Base-by-base conservation (phyloP, 2,888 invertebrate genomes). In the Dryadula phaetusa region DNA sequence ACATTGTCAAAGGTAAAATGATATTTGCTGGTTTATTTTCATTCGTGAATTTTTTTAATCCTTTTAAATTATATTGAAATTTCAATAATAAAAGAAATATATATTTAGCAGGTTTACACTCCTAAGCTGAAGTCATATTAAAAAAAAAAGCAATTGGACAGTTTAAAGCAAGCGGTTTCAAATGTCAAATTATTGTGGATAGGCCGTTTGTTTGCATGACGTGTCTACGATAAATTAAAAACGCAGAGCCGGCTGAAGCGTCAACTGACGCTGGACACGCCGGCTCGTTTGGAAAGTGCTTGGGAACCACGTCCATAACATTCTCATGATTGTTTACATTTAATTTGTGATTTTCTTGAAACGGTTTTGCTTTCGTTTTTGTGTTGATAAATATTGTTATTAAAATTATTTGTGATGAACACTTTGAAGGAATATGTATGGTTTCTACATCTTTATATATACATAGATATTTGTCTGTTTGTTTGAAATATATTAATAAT, bases 131-230 rank as follows among this genome's bases (percentile, higher is more conserved):
- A n/a, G n/a, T n/a, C n/a, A n/a, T n/a, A n/a, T n/a, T n/a, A n/a
- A n/a, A n/a, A n/a, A n/a, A n/a, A n/a, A n/a, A n/a, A n/a, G n/a
- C n/a, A 16, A 1, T 28, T 28, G 7, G 14, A 52, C 28, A 28
- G 49, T 16, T 49, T n/a, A 7, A 25, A 28, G 6, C 16, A 25
- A 28, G 6, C 16, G 1, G 7, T 28, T 20, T 16, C 16, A 52
- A 52, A 28, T 52, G 52, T 28, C 28, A 52, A 52, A 52, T 52
- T 16, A 52, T 28, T 28, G 28, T 52, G 52, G 28, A 49, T 25
- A 49, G n/a, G 49, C 25, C 25, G n/a, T 49, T 49, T 25, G 25
- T 25, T 25, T 25, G 49, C n/a, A n/a, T n/a, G n/a, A n/a, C n/a
- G n/a, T n/a, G n/a, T n/a, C n/a, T n/a, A n/a, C n/a, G n/a, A 25